Base-by-base conservation (phyloP, 1,140 invertebrate genomes). In the Gryon sp. region DNA sequence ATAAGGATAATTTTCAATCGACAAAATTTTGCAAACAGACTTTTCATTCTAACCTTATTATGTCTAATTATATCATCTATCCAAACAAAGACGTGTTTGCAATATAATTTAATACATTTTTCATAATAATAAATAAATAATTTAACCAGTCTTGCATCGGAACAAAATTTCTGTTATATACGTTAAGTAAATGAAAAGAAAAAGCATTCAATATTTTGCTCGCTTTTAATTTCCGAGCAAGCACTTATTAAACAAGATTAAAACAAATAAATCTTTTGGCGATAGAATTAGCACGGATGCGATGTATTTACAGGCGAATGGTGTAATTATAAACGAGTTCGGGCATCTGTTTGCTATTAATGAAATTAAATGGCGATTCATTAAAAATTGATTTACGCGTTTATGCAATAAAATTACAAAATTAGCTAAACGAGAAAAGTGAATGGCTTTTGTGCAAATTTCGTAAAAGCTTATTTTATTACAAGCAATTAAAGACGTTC, bases 261-360 rank as follows among this genome's bases (percentile, higher is more conserved):
- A 48, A 62, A 50, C 59, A 62, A 50, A 55, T 55, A 55, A 55
- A 62, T 62, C 45, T 62, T n/a, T 28, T 26, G 8, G 15, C 30
- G 28, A 40, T 50, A 45, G 24, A 50, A 62, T 62, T 62, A 50
- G 59, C 28, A 20, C 18, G 9, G 1, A 30, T n/a, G 30, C 30
- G 18, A 52, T 24, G 7, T 4, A 7, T 52, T 55, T 41, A 55
- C 22, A 22, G 9, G 34, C 30, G 4, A 7, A 8, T 20, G 16
- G 30, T 30, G 59, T 60, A 60, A 60, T 60, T 60, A 46, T 26
- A 46, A 48, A 11, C 30, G 30, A 24, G 30, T 28, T 8, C 32
- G 43, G 14, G 45, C 43, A 40, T 40, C 43, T 48, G 57, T 40
- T 62, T 48, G 43, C 4, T 40, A 28, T 38, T 48, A 48, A 32